Percentiles rank a stretch among this genome's conserved stretches.
Conservation (phyloP, 2,888 invertebrate genomes). For the Philhelius pedissequus region DNA sequence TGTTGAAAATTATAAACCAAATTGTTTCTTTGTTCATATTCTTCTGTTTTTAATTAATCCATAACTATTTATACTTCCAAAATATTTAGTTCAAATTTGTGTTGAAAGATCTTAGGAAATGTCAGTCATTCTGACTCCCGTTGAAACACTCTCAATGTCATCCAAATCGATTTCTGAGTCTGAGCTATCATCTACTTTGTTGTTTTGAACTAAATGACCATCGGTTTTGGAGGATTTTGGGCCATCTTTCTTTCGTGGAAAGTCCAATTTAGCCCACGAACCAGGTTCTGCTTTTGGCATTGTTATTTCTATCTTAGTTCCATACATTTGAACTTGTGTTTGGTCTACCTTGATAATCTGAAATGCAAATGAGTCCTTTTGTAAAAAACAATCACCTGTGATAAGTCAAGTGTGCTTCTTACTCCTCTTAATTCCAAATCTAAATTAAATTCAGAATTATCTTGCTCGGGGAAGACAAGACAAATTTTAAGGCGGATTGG, state of each 20-base stretch:
- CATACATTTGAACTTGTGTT: slow-evolving; percentile 88
- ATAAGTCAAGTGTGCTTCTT: slow-evolving; percentile 74
- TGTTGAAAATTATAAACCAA: too few species aligned
- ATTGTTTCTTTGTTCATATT: too few species aligned
- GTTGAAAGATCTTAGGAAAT: slow-evolving; percentile 36
- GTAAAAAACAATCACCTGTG: neutral
- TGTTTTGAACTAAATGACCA: slow-evolving; percentile 28
- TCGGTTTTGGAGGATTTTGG: neutral
- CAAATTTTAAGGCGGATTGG: slow-evolving; percentile 88
- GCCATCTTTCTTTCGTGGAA: slow-evolving; percentile 78
- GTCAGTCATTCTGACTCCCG: slow-evolving; percentile 73
- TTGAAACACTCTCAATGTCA: slow-evolving; percentile 81
- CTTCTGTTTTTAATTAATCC: too few species aligned
- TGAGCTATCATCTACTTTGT: slow-evolving; percentile 77
- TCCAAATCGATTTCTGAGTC: slow-evolving; percentile 86
- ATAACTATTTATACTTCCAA: too few species aligned
- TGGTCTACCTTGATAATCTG: slow-evolving; percentile 88
- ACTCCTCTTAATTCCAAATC: slow-evolving; percentile 92
- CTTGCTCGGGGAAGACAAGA: slow-evolving; percentile 88
- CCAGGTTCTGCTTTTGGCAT: slow-evolving; percentile 92
- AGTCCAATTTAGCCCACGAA: slow-evolving; percentile 88
- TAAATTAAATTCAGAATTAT: slow-evolving; percentile 84
- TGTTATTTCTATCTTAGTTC: slow-evolving; percentile 95
- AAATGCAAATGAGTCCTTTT: slow-evolving; percentile 73
- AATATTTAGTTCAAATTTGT: too few species aligned